Base-by-base conservation (phyloP, 1,140 invertebrate genomes). In the Elymnias hypermnestra region DNA sequence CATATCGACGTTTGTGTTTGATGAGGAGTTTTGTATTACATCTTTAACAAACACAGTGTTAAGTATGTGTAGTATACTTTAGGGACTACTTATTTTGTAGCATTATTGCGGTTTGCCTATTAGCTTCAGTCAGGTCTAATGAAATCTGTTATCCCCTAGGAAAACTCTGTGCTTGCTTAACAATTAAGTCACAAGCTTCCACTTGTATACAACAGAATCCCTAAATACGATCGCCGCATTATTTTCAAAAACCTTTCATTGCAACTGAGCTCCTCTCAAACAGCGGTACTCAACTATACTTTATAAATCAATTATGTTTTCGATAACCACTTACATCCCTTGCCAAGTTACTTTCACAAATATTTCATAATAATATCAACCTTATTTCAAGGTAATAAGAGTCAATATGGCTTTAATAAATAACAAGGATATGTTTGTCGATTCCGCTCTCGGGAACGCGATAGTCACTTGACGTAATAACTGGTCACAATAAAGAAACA, bases 401-500 rank as follows among this genome's bases (percentile, higher is more conserved):
- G 42, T 17, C 5, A 48, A n/a, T 10, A 42, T 5, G 0, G 0
- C 9, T 47, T 37, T 10, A 5, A 13, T 18, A 23, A 26, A 3
- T 33, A 33, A 29, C 23, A 23, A 10, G 39, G 6, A 7, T 48
- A 55, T 53, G 19, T 14, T 63, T 28, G 59, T 53, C 18, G 46
- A 53, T 45, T 48, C 33, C 36, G 31, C 53, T 49, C 41, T 57
- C 52, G 23, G 67, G 67, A 61, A 72, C 43, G 63, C 66, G 73
- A 77, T 75, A 68, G 55, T 47, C 64, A 68, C 77, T 78, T 77
- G 71, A 82, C 69, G 50, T 58, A 65, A 54, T 62, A 59, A 57
- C 53, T 57, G 74, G 70, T 72, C 62, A 78, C 74, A 78, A 74
- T 72, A 65, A 71, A 64, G 66, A 72, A 77, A 69, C 63, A 67